Evolutionary conservation across 2,888 invertebrate genomes (phyloP), one percentile per base, ranked within the genome.

Genomic region (Diaprepes abbreviatus): DNA sequence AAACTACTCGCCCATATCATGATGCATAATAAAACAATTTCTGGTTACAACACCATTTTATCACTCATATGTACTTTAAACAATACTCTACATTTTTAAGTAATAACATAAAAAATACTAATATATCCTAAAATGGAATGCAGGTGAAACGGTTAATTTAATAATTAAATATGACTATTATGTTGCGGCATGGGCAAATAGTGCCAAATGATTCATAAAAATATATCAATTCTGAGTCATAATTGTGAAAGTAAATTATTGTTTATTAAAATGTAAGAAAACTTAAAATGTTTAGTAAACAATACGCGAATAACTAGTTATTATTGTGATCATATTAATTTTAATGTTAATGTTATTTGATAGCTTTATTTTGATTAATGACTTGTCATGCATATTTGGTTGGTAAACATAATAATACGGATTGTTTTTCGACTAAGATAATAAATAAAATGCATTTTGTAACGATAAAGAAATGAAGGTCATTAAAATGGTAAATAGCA

Each of bases 151-250:
- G 10, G 43, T 14, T 19, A 43, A 43, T 43, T 43, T n/a, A 43
- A 19, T 43, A 43, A 43, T 19, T 43, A 43, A 43, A 43, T 43
- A 43, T 43, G 43, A 43, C 43, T 43, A 19, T 43, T 43, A 43
- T 4, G 3, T 43, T 43, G 43, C 43, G 17, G 19, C 17, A 43
- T 43, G 19, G 19, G 43, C 43, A 43, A 43, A 19, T 17, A 17
- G 17, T 40, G 6, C 17, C 17, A 43, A 43, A 43, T 43, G 43
- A 43, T 19, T 43, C 43, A 43, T 43, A 19, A 43, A 43, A 35
- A 35, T 3, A n/a, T 10, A n/a, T 9, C n/a, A 5, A 3, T 35
- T n/a, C 35, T 35, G 35, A 35, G 35, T 35, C 35, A 35, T n/a
- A 6, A 1, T 43, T 43, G 10, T 43, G 35, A 35, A 35, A 35